Evolutionary conservation across 2,888 invertebrate species (phyloP), one percentile per base, ranked within the genome.

Genomic region (Hydrotaea diabolus): DNA sequence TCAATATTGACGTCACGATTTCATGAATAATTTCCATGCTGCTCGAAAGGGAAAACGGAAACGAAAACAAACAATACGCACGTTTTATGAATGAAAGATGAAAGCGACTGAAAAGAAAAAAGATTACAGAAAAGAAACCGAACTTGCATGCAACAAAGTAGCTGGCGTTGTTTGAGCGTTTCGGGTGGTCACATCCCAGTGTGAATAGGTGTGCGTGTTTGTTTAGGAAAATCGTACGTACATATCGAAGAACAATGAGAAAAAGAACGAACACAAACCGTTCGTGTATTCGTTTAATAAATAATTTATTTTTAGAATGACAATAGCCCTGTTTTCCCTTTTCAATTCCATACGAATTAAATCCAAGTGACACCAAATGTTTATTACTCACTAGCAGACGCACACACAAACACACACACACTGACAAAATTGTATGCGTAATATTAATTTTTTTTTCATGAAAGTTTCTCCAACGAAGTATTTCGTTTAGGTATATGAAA

Each of bases 41-140:
- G 8, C 7, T 13, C 19, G 15, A 64, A 19, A 2, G 21, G 39
- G 11, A 46, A 26, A 9, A 11, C 9, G 62, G 39, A 57, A 13
- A 1, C 5, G 49, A 69, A 39, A 57, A 31, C 59, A 53, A 69
- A 21, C 49, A 55, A 76, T 55, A 83, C 76, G 83, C 83, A 83
- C 66, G 64, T 72, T 79, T 79, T 46, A 72, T 49, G 26, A 46
- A 46, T 26, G 36, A 73, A 64, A 49, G 11, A 39, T 19, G 13
- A 72, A 83, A 13, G 23, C 53, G n/a, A 53, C 17, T 53, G 19
- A n/a, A n/a, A 59, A 73, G 77, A 66, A 74, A 74, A 69, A 78
- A 46, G 71, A 31, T n/a, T n/a, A n/a, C n/a, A 31, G 31, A 31
- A 31, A 31, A 31, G 7, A 31, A 31, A 31, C 31, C 2, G 7